A percentile compares a stretch with the other conserved stretches of the same genome.
phyloP scores from a whole-genome alignment of 2,888 invertebrate genomes.

The Augiades crinisus region DNA sequence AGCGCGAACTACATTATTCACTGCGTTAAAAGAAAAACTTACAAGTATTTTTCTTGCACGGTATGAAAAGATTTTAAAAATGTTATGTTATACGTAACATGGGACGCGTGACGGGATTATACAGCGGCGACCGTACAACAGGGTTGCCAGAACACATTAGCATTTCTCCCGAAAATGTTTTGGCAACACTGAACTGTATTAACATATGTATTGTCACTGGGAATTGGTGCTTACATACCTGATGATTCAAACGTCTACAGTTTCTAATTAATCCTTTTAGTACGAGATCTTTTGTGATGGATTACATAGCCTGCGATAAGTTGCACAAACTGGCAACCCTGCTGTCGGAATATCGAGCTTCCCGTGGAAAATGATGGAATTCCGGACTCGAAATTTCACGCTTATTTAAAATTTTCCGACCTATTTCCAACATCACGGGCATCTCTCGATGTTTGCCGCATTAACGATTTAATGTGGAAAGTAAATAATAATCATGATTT shows the following conservation, averaged over 20 bases:
- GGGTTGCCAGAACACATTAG: too few relatives aligned
- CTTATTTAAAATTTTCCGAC: slow-evolving; percentile 13
- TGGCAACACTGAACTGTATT: too few relatives aligned
- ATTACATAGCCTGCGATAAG: too few relatives aligned
- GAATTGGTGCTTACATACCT: too few relatives aligned
- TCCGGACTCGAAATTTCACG: slow-evolving; percentile 6
- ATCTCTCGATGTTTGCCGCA: neutral
- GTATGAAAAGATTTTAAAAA: slow-evolving; percentile 8
- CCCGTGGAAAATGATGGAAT: slow-evolving; percentile 10
- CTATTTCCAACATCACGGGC: slow-evolving; percentile 9
- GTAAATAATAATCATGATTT: slow-evolving; percentile 5
- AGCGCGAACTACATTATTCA: slow-evolving; percentile 22
- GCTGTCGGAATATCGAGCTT: neutral
- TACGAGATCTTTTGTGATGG: too few relatives aligned
- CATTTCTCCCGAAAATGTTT: too few relatives aligned
- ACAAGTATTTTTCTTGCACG: slow-evolving; percentile 1
- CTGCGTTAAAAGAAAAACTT: slow-evolving; percentile 14
- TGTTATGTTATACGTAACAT: neutral
- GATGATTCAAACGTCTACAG: too few relatives aligned
- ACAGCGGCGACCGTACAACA: neutral
- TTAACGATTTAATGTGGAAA: slow-evolving; percentile 14
- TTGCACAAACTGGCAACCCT: too few relatives aligned
- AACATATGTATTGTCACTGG: too few relatives aligned
- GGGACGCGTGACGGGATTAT: neutral
- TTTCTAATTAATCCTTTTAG: too few relatives aligned